These are phyloP conservation scores for Fopius arisanus DNA, from an alignment of 1,140 invertebrate genomes.

Conservation along the genomic window DNA sequence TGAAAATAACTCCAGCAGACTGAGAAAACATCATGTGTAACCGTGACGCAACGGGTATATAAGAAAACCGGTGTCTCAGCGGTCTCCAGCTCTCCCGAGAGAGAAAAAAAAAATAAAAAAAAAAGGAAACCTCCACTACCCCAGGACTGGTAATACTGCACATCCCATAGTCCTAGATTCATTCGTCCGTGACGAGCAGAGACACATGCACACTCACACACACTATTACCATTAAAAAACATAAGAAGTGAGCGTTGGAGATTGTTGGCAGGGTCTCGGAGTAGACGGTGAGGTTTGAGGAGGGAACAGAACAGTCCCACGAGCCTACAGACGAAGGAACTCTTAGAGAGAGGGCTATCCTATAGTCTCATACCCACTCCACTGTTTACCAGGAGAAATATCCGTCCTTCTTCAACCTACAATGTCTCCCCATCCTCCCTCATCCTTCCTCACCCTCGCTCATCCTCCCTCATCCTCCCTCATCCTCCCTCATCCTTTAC, in stretches of 20 bases:
- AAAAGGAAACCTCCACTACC: no score
- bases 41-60: neutral
- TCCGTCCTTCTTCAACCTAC: conserved; percentile 33
- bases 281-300: conserved; percentile 36
- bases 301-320: conserved; percentile 45
- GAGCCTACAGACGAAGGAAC: conserved; percentile 37
- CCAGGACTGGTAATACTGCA: conserved; percentile 4
- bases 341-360: neutral
- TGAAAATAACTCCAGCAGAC: no score
- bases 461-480: conserved; percentile 33
- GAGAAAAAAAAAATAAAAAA: conserved; percentile 1
- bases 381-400: conserved; percentile 1
- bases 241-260: conserved; percentile 7
- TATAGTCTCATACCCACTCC: neutral
- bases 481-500: no score
- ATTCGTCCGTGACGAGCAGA: conserved; percentile 37
- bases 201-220: neutral
- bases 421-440: conserved; percentile 13
- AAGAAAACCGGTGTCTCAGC: neutral
- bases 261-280: conserved; percentile 18
- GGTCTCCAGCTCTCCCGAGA: neutral
- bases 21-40: no score
- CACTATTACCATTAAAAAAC: neutral
- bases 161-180: conserved; percentile 31
- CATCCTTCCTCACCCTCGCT: conserved; percentile 32